phyloP scores from a whole-genome alignment of 2,888 invertebrate species.

The Siphlonurus alternatus region DNA sequence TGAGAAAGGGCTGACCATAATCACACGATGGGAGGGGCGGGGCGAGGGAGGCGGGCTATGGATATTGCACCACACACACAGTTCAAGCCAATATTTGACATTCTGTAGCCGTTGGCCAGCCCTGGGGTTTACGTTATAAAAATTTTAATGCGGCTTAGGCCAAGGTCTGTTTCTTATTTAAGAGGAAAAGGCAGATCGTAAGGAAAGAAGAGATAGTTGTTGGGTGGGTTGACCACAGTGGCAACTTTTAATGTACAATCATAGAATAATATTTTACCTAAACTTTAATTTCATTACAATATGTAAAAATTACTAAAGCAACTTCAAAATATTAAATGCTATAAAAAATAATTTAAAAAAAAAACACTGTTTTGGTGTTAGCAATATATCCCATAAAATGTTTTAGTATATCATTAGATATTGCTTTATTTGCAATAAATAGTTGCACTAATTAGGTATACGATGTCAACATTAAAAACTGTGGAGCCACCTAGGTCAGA shows the following conservation, averaged over 20 bases:
- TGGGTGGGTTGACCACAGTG: not conserved
- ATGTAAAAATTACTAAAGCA: too few species aligned
- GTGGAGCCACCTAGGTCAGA: not conserved
- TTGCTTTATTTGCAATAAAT: too few species aligned
- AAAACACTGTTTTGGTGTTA: too few species aligned
- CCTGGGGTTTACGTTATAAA: not conserved
- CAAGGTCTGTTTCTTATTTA: not conserved
- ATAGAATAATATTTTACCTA: too few species aligned
- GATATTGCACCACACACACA: slow-evolving; percentile 2
- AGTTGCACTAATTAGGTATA: too few species aligned
- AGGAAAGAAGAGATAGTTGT: not conserved
- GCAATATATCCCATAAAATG: too few species aligned
- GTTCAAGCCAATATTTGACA: not conserved
- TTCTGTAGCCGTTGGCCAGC: not conserved
- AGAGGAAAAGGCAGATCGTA: not conserved
- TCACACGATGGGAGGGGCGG: not conserved
- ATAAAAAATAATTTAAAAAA: too few species aligned
- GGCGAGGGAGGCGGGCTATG: not conserved
- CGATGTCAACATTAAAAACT: too few species aligned
- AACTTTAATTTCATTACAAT: too few species aligned
- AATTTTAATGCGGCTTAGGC: not conserved
- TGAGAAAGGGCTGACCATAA: not conserved
- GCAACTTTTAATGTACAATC: too few species aligned
- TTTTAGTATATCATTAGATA: too few species aligned
- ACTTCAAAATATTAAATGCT: too few species aligned